Evolutionary conservation across 2,888 invertebrate species (phyloP), one percentile per base, ranked within the genome.

Genomic region (Marasmarcha lunaedactyla): DNA sequence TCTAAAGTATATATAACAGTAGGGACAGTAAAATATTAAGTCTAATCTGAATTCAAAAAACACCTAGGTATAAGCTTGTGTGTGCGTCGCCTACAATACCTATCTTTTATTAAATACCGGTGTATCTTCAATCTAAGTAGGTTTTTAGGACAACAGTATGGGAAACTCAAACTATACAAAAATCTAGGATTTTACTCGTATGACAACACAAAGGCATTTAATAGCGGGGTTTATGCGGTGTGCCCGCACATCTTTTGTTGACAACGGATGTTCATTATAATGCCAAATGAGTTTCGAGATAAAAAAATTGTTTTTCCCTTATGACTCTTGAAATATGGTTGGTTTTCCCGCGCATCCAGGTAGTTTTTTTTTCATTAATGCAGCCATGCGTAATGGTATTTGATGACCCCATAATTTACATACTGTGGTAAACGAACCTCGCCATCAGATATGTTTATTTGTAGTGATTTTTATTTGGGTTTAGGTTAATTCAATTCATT

Each of bases 141-240:
- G 55, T 57, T 54, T 53, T 46, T 54, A 47, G 55, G 51, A 47
- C 51, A 47, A 52, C 59, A 56, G 41, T 60, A 54, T 50, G 20
- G 20, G 20, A 48, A 54, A 64, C 65, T 65, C 63, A 65, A 63
- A 46, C 47, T 35, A 46, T 60, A 20, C 20, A 20, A 20, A 20
- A 20, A 20, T n/a, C 20, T 20, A 62, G 58, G 62, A 63, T 63
- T n/a, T 45, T 47, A 47, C 49, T 53, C 46, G 61, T 59, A 68
- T 61, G 63, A 51, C 53, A 52, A 69, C 70, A 74, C 73, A 76
- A 63, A 69, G 63, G 65, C 76, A 77, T 78, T 71, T 77, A 78
- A 73, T 69, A 67, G 68, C 59, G 53, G 59, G 63, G 67, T 69
- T 68, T 64, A 69, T 63, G 65, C 59, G 53, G 49, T 57, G 60